These are phyloP conservation scores for Picus viridis DNA, from an alignment of 2,797 vertebrate species.

Conservation along the genomic window DNA sequence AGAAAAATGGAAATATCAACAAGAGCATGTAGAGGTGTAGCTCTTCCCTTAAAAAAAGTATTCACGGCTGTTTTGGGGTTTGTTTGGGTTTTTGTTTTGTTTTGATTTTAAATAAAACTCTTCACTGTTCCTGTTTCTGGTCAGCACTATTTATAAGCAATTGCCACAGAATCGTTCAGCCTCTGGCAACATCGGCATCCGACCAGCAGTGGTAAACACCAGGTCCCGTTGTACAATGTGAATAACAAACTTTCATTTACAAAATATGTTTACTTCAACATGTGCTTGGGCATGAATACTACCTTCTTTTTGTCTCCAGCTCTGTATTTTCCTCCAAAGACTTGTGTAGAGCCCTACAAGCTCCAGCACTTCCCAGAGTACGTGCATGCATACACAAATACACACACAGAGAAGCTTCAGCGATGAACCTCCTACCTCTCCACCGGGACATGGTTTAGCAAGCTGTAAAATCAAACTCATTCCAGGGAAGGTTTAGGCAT, in stretches of 20 bases:
- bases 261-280: constrained; percentile 49
- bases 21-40: neutral
- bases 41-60: neutral
- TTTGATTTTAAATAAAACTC: constrained; percentile 5
- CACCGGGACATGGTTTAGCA: neutral
- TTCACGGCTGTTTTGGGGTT: neutral
- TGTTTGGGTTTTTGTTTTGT: neutral
- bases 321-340: constrained; percentile 6
- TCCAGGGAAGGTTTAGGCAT: constrained; percentile 5
- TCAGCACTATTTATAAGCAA: constrained; percentile 61
- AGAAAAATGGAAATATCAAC: neutral
- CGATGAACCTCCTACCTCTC: neutral
- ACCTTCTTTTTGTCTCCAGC: constrained; percentile 56
- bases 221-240: constrained; percentile 34
- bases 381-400: neutral
- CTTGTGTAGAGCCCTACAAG: neutral
- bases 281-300: constrained; percentile 36
- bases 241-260: constrained; percentile 58
- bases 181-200: constrained; percentile 23
- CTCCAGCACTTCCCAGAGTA: neutral
- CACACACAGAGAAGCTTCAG: accelerated
- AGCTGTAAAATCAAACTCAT: constrained; percentile 23
- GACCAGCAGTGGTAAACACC: constrained; percentile 24
- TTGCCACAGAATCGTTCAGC: neutral
- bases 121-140: constrained; percentile 37